These are phyloP conservation scores for Phyllostomus discolor DNA, from an alignment of 2,113 vertebrate genomes.

Conservation along the genomic window DNA sequence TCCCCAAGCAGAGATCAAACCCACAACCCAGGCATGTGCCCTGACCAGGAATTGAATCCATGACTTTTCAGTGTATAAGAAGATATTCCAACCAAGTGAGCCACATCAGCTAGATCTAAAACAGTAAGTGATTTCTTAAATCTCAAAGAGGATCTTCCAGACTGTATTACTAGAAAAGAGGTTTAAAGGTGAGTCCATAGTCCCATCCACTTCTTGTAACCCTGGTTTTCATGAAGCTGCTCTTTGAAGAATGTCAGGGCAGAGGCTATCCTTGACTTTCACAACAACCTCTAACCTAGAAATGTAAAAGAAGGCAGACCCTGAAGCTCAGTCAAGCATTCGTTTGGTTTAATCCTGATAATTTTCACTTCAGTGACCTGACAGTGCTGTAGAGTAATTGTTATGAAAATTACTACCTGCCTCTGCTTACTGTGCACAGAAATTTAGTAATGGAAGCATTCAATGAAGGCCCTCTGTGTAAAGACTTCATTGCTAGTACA, in stretches of 20 bases:
- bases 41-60: no score
- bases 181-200: neutral
- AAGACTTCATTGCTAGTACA: neutral
- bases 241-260: neutral
- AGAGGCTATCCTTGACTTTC: neutral
- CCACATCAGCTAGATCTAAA: neutral
- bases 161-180: neutral
- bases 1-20: no score
- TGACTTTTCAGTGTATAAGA: no score
- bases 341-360: neutral
- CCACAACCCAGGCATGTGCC: no score
- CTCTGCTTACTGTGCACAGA: neutral
- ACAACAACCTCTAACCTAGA: neutral
- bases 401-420: constrained; percentile 11
- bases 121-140: neutral
- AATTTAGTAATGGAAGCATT: neutral
- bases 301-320: neutral
- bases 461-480: neutral
- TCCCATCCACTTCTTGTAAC: neutral
- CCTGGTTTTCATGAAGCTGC: neutral
- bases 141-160: neutral
- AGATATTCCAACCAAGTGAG: no score
- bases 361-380: neutral
- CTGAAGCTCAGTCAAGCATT: neutral
- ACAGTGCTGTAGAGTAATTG: neutral